phyloP scores from a whole-genome alignment of 2,888 invertebrate genomes.

The Graphium colonna region DNA sequence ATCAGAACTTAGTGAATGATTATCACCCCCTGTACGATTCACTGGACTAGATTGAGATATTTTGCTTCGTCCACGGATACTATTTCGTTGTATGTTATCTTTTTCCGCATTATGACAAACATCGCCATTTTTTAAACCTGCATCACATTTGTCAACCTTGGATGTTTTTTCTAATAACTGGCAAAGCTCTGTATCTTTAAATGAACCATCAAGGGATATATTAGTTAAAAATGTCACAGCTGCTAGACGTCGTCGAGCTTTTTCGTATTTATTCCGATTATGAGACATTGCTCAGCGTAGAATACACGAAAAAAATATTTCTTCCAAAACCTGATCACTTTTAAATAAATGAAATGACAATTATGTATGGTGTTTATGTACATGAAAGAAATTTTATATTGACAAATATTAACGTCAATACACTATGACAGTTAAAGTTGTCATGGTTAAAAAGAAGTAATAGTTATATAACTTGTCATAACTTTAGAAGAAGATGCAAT shows the following conservation, averaged over 20 bases:
- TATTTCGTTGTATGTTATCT: slow-evolving; percentile 42
- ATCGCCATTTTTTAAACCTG: slow-evolving; percentile 39
- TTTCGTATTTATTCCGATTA: slow-evolving; percentile 75
- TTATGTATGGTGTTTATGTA: slow-evolving; percentile 5
- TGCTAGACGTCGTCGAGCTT: slow-evolving; percentile 91
- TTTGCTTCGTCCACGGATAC: slow-evolving; percentile 56
- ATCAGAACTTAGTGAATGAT: slow-evolving; percentile 85
- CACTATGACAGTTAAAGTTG: too few species aligned
- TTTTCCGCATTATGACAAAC: slow-evolving; percentile 43
- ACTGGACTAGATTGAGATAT: slow-evolving; percentile 56
- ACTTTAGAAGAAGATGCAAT: too few species aligned
- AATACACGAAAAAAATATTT: too few species aligned
- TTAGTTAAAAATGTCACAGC: slow-evolving; percentile 96
- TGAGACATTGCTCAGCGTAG: slow-evolving; percentile 44
- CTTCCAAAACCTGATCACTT: too few species aligned
- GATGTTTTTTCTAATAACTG: slow-evolving; percentile 46
- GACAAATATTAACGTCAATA: too few species aligned
- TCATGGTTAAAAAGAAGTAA: too few species aligned
- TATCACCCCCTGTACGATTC: slow-evolving; percentile 58
- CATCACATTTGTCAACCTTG: slow-evolving; percentile 48
- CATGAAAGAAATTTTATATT: too few species aligned
- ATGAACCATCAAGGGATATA: slow-evolving; percentile 95
- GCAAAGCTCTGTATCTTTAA: slow-evolving; percentile 82
- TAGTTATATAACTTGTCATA: too few species aligned
- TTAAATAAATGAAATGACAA: not conserved